phyloP scores from a whole-genome alignment of 2,113 vertebrate genomes.

The Malaclemys terrapin region DNA sequence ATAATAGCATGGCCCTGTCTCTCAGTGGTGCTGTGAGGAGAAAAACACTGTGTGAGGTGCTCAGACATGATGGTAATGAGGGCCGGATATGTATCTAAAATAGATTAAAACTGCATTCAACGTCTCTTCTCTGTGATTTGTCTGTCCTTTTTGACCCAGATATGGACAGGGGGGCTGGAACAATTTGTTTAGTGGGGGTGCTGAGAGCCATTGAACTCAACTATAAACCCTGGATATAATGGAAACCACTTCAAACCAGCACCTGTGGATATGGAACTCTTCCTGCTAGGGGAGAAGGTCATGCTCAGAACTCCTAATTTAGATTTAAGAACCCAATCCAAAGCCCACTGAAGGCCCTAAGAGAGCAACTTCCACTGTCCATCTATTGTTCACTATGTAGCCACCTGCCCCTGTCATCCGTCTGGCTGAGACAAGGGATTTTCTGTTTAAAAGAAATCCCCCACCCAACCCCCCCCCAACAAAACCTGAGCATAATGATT shows the following conservation, averaged over 20 bases:
- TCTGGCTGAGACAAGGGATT: neutral
- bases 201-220: too few relatives aligned
- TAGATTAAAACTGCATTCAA: neutral
- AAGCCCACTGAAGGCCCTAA: neutral
- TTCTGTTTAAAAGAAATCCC: neutral
- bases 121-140: neutral
- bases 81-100: neutral
- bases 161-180: neutral
- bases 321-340: fast-evolving
- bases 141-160: neutral
- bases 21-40: neutral
- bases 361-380: neutral
- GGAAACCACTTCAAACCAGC: neutral
- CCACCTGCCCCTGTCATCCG: neutral
- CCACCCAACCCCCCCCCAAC: fast-evolving
- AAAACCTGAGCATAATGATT: neutral
- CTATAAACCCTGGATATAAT: too few relatives aligned
- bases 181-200: too few relatives aligned
- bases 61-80: neutral
- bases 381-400: neutral
- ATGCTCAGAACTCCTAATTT: neutral
- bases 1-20: neutral
- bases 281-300: neutral
- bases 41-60: neutral
- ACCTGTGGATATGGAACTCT: neutral